These are phyloP conservation scores for Molossus molossus DNA, from an alignment of 2,797 vertebrate genomes.

Conservation along the genomic window DNA sequence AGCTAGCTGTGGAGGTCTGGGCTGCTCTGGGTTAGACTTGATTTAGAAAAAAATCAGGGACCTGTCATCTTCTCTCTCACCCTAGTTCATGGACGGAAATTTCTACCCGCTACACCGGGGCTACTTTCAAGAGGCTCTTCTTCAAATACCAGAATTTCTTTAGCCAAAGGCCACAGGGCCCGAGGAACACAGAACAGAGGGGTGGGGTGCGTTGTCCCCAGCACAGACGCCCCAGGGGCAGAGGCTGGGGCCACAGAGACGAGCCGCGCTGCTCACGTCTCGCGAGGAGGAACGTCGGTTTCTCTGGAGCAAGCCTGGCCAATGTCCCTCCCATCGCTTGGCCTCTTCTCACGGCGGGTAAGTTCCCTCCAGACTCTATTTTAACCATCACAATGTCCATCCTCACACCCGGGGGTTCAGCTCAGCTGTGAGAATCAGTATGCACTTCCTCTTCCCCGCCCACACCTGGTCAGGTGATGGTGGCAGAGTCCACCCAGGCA, in stretches of 20 bases:
- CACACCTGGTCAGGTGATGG: neutral
- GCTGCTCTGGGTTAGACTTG: neutral
- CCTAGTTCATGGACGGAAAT: neutral
- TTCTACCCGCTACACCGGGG: neutral
- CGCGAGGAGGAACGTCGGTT: neutral
- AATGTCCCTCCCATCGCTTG: neutral
- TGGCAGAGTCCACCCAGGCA: neutral
- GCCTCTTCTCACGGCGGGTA: neutral
- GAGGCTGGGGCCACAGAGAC: neutral
- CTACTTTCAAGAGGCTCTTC: neutral
- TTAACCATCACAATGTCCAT: neutral
- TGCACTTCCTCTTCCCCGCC: accelerated
- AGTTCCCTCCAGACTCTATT: neutral
- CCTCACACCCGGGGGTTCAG: neutral
- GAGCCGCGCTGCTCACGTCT: neutral
- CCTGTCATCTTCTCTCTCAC: neutral
- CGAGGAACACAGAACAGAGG: neutral
- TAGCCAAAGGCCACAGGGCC: neutral
- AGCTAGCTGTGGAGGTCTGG: neutral
- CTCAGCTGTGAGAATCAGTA: neutral
- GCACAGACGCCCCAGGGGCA: neutral
- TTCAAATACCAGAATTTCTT: neutral
- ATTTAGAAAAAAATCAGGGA: conserved; percentile 41
- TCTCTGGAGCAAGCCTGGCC: neutral
- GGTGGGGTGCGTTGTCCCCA: neutral